Percentiles rank a stretch among this genome's conserved stretches.
Evolutionary conservation across 2,888 invertebrate species (phyloP).

Genomic region (Anagyrus pseudococci): DNA sequence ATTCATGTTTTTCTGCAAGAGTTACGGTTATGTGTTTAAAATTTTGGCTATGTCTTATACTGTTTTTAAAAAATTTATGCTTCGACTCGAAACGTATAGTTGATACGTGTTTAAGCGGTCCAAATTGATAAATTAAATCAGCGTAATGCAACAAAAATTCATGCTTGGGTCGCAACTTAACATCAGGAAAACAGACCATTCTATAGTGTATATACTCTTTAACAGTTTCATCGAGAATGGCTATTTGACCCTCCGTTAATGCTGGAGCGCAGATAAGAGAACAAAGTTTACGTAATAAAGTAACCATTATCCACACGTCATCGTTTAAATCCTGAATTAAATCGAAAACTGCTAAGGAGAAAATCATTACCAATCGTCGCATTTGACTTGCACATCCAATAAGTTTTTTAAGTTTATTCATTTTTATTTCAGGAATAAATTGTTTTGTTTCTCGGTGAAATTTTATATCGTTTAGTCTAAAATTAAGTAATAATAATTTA

Average conservation of each 20-base stretch:
- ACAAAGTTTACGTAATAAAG: conserved; percentile 11
- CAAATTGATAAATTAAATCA: conserved; percentile 30
- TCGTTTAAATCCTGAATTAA: conserved; percentile 14
- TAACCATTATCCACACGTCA: conserved; percentile 30
- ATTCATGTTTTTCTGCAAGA: conserved; percentile 29
- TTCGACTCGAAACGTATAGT: conserved; percentile 42
- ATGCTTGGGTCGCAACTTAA: conserved; percentile 36
- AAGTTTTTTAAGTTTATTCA: conserved; percentile 2
- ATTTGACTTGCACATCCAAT: conserved; percentile 21
- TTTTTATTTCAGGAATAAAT: neutral
- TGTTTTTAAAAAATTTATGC: conserved; percentile 42
- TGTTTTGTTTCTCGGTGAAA: neutral
- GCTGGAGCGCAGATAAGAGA: conserved; percentile 17
- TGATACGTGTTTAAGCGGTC: conserved; percentile 38
- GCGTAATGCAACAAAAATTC: conserved; percentile 40
- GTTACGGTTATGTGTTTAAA: conserved; percentile 39
- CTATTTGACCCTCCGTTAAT: conserved; percentile 15
- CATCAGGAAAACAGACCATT: conserved; percentile 6
- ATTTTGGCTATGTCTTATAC: conserved; percentile 35
- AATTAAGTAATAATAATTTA: neutral
- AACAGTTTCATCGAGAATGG: neutral
- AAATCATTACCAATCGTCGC: conserved; percentile 7
- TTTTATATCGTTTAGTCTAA: neutral
- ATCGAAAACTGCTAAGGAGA: conserved; percentile 16
- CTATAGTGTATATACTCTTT: conserved; percentile 6